These are phyloP conservation scores for Proctacanthus coquilletti DNA, from an alignment of 1,140 invertebrate genomes.

Conservation along the genomic window DNA sequence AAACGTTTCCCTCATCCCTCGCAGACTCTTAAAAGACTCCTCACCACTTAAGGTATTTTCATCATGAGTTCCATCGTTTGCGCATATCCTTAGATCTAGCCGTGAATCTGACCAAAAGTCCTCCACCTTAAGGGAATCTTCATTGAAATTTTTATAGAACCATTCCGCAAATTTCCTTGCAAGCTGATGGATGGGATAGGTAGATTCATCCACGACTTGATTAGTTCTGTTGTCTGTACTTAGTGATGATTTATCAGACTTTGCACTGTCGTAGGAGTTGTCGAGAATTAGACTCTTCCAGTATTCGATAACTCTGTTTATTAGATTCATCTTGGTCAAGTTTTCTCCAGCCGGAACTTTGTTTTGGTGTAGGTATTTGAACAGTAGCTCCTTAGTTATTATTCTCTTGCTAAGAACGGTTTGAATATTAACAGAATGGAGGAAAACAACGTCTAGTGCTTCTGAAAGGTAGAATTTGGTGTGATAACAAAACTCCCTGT, in stretches of 20 bases:
- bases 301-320: constrained; percentile 26
- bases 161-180: constrained; percentile 39
- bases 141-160: constrained; percentile 43
- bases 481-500: too few relatives aligned
- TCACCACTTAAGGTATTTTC: constrained; percentile 5
- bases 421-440: constrained; percentile 25
- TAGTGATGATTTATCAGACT: background rate
- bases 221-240: constrained; percentile 1
- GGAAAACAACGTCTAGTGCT: constrained; percentile 29
- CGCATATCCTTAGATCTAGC: constrained; percentile 12
- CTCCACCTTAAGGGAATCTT: constrained; percentile 28
- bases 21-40: constrained; percentile 12
- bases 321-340: constrained; percentile 32
- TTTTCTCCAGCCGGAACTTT: constrained; percentile 23
- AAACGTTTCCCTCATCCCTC: constrained; percentile 21
- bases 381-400: constrained; percentile 32
- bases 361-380: constrained; percentile 31
- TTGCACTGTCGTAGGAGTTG: background rate
- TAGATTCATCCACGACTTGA: constrained; percentile 2
- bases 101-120: constrained; percentile 40
- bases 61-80: constrained; percentile 11
- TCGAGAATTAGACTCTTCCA: constrained; percentile 20
- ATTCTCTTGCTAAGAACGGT: constrained; percentile 30
- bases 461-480: too few relatives aligned
- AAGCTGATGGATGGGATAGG: constrained; percentile 28